Percentiles rank a stretch among this genome's conserved stretches.
phyloP scores from a whole-genome alignment of 2,113 vertebrate species.

The Melanerpes aurifrons region DNA sequence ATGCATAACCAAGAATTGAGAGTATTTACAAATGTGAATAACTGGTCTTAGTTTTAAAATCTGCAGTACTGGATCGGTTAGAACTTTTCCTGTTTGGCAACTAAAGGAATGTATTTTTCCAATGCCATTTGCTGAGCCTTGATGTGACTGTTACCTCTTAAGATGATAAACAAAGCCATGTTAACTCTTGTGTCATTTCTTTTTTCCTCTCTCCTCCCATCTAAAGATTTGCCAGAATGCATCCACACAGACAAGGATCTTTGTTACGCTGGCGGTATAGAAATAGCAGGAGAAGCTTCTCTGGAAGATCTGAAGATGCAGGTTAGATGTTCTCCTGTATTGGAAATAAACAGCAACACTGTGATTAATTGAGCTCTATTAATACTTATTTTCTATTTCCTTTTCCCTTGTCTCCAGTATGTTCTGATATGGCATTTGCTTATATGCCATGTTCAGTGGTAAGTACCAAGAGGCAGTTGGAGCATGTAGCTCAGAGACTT shows the following conservation, averaged over 20 bases:
- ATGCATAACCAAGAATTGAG: background rate
- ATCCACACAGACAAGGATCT: conserved; percentile 56
- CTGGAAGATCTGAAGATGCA: conserved; percentile 90
- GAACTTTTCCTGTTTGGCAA: background rate
- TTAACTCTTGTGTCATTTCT: background rate
- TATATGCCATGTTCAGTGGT: conserved; percentile 68
- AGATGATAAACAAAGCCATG: background rate
- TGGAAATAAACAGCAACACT: background rate
- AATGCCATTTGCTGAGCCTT: background rate
- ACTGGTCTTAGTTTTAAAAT: background rate
- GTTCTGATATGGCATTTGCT: conserved; percentile 72
- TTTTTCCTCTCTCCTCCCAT: background rate
- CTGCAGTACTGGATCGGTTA: background rate
- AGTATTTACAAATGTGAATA: background rate
- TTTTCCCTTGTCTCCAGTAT: conserved; percentile 67
- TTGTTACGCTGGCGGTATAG: conserved; percentile 79
- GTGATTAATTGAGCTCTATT: conserved; percentile 41
- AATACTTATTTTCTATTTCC: conserved; percentile 59
- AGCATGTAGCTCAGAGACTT: background rate
- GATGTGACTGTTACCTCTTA: background rate
- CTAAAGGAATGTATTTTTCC: background rate
- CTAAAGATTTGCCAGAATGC: conserved; percentile 32
- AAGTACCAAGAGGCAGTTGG: conserved; percentile 63
- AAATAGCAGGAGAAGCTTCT: conserved; percentile 86
- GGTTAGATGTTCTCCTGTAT: conserved; percentile 74